Evolutionary conservation across 2,888 invertebrate species (phyloP).

Genomic region (Agrochola litura): DNA sequence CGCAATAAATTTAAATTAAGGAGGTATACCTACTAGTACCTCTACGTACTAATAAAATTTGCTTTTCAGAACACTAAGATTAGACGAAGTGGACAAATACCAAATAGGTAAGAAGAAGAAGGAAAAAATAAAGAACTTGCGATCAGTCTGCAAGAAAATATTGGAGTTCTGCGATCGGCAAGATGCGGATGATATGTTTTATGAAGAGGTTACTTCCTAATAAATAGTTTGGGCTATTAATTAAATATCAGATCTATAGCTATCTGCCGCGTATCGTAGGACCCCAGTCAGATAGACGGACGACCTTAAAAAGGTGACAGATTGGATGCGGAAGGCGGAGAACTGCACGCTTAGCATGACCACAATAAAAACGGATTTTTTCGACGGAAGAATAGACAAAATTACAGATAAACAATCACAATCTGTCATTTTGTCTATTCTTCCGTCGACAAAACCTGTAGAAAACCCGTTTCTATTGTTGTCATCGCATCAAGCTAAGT

Average conservation of each 20-base stretch:
- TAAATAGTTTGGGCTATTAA: background rate
- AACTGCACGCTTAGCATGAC: background rate
- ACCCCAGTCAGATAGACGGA: background rate
- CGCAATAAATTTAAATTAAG: too few relatives aligned
- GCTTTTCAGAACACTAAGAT: conserved; percentile 77
- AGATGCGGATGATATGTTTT: conserved; percentile 78
- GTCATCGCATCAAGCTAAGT: too few relatives aligned
- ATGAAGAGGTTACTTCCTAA: conserved; percentile 73
- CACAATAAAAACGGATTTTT: too few relatives aligned
- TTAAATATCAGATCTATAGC: background rate
- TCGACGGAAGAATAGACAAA: too few relatives aligned
- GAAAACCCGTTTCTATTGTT: too few relatives aligned
- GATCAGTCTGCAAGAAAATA: conserved; percentile 82
- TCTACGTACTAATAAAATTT: background rate
- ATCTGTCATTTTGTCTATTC: too few relatives aligned
- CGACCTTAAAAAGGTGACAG: background rate
- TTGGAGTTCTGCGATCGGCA: conserved; percentile 83
- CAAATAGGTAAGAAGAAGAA: conserved; percentile 77
- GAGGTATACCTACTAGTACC: too few relatives aligned
- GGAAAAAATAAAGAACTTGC: conserved; percentile 79
- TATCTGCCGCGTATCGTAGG: background rate
- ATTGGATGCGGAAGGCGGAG: background rate
- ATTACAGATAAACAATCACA: too few relatives aligned
- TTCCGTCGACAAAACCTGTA: too few relatives aligned
- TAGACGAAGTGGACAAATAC: conserved; percentile 77